Evolutionary conservation across 2,113 vertebrate genomes (phyloP).

Genomic region (Mola mola): DNA sequence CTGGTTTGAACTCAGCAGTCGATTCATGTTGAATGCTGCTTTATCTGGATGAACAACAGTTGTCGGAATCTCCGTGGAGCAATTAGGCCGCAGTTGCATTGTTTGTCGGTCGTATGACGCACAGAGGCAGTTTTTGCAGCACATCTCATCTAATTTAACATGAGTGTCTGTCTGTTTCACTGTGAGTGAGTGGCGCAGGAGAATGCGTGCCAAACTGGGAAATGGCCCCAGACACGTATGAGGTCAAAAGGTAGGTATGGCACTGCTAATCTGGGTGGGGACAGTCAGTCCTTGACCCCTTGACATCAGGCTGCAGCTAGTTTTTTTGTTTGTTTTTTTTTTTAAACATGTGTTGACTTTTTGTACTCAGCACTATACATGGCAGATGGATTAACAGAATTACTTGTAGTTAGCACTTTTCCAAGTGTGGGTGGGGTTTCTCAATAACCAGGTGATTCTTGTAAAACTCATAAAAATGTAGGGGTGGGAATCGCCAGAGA

Average conservation of each 20-base stretch:
- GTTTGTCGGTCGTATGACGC: background rate
- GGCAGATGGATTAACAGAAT: background rate
- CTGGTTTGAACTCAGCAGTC: conserved; percentile 41
- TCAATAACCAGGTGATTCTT: no score
- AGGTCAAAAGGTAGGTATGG: conserved; percentile 22
- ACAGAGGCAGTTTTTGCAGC: background rate
- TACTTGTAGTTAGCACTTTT: no score
- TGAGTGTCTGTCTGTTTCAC: background rate
- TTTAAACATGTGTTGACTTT: background rate
- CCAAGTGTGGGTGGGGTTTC: no score
- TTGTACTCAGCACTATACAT: background rate
- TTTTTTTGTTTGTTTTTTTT: conserved; percentile 1
- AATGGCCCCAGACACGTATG: background rate
- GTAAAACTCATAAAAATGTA: no score
- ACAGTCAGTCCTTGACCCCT: conserved; percentile 29
- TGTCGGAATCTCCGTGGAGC: conserved; percentile 19
- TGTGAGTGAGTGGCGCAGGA: background rate
- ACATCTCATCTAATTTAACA: conserved; percentile 5
- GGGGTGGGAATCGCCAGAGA: no score
- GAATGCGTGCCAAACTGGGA: conserved; percentile 8
- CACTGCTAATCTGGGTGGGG: conserved; percentile 28
- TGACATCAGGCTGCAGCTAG: conserved; percentile 7
- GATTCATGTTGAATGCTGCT: conserved; percentile 32
- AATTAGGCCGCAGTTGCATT: conserved; percentile 22
- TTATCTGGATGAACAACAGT: conserved; percentile 8